Evolutionary conservation across 2,113 vertebrate genomes (phyloP).

Genomic region (Cynocephalus volans): DNA sequence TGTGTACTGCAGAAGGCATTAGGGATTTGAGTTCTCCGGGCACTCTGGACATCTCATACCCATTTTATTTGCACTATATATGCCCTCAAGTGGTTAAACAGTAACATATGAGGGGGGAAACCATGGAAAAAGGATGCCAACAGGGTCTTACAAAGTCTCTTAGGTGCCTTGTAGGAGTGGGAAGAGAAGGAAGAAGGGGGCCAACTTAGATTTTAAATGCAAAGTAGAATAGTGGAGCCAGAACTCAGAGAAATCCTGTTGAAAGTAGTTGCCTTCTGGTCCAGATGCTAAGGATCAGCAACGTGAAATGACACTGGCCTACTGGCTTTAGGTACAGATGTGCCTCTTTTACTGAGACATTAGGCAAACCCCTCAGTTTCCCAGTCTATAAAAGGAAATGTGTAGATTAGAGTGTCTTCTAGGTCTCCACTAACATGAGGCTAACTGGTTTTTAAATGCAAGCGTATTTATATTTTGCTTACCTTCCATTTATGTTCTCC

Average conservation of each 20-base stretch:
- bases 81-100: neutral
- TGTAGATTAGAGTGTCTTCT: neutral
- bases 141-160: neutral
- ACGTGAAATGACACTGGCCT: neutral
- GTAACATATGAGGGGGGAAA: neutral
- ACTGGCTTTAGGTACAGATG: neutral
- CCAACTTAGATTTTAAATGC: constrained; percentile 25
- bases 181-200: neutral
- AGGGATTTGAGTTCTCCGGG: neutral
- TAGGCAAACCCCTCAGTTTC: neutral
- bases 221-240: neutral
- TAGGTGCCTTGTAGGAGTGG: neutral
- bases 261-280: neutral
- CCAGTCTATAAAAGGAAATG: neutral
- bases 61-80: neutral
- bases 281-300: neutral
- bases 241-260: neutral
- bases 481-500: neutral
- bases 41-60: neutral
- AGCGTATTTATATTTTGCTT: neutral
- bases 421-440: neutral
- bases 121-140: neutral
- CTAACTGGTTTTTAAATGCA: neutral
- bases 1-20: neutral
- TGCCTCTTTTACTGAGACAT: neutral